Evolutionary conservation across 2,113 vertebrate species (phyloP).

Genomic region (Prochilodus magdalenae): DNA sequence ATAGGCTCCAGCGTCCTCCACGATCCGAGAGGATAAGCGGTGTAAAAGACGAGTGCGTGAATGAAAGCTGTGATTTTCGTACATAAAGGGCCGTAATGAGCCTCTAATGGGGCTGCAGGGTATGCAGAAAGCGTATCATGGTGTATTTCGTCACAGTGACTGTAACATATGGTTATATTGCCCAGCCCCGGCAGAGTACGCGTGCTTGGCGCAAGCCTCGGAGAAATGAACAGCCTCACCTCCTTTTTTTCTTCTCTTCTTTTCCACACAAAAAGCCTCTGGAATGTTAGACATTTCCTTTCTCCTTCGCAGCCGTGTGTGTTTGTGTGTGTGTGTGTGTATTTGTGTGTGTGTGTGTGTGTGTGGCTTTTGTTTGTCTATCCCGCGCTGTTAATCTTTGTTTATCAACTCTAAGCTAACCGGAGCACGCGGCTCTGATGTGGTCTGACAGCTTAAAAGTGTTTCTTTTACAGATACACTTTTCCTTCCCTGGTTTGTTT

Average conservation of each 20-base stretch:
- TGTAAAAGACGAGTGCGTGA: too few relatives aligned
- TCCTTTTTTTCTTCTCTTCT: neutral
- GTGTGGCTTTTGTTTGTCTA: constrained; percentile 36
- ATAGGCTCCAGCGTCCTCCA: too few relatives aligned
- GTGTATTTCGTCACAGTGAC: neutral
- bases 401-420: constrained; percentile 49
- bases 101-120: too few relatives aligned
- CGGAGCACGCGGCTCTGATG: constrained; percentile 37
- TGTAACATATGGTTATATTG: neutral
- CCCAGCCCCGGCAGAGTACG: neutral
- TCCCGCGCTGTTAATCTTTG: constrained; percentile 52
- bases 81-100: too few relatives aligned
- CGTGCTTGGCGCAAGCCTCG: neutral
- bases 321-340: constrained; percentile 23
- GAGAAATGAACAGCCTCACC: constrained; percentile 12
- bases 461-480: constrained; percentile 25
- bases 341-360: constrained; percentile 19
- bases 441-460: constrained; percentile 38
- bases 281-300: constrained; percentile 42
- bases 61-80: too few relatives aligned
- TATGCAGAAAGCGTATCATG: neutral
- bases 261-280: constrained; percentile 31
- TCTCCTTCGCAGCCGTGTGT: constrained; percentile 28
- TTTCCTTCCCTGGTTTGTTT: constrained; percentile 12
- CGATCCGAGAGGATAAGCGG: too few relatives aligned